Evolutionary conservation across 2,113 vertebrate species (phyloP).

Genomic region (Pristiophorus japonicus): DNA sequence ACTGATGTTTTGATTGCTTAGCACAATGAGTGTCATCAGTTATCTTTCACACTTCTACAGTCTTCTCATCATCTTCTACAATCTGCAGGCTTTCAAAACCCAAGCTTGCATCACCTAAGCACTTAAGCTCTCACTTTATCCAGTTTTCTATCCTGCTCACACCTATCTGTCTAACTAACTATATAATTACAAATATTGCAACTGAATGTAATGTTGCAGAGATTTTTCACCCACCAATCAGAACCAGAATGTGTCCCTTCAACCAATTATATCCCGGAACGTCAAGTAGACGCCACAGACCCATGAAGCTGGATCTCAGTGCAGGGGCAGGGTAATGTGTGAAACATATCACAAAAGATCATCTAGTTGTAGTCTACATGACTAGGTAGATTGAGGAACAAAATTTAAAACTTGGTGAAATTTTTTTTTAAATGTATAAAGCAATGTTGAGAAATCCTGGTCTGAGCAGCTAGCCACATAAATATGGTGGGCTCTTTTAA

Average conservation of each 20-base stretch:
- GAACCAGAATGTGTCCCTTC: not conserved
- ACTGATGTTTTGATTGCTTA: not conserved
- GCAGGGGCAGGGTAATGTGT: not conserved
- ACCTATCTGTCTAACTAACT: not conserved
- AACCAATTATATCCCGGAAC: not conserved
- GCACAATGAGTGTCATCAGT: not conserved
- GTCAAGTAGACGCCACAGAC: not conserved
- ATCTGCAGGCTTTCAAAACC: not conserved
- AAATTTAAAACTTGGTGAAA: not conserved
- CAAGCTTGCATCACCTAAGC: not conserved
- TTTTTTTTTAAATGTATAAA: not conserved
- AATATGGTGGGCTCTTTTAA: not conserved
- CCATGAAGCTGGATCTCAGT: not conserved
- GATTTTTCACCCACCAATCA: not conserved
- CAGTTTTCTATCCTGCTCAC: not conserved
- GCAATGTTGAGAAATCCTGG: not conserved
- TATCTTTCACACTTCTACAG: not conserved
- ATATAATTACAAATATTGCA: not conserved
- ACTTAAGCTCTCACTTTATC: not conserved
- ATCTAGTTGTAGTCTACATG: not conserved
- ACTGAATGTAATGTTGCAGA: not conserved
- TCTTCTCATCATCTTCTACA: not conserved
- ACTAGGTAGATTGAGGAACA: too few species aligned
- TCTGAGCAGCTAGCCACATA: not conserved
- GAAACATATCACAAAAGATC: not conserved